A percentile compares a stretch with the other conserved stretches of the same genome.
phyloP scores from a whole-genome alignment of 2,113 vertebrate genomes.

The Callipepla squamata region DNA sequence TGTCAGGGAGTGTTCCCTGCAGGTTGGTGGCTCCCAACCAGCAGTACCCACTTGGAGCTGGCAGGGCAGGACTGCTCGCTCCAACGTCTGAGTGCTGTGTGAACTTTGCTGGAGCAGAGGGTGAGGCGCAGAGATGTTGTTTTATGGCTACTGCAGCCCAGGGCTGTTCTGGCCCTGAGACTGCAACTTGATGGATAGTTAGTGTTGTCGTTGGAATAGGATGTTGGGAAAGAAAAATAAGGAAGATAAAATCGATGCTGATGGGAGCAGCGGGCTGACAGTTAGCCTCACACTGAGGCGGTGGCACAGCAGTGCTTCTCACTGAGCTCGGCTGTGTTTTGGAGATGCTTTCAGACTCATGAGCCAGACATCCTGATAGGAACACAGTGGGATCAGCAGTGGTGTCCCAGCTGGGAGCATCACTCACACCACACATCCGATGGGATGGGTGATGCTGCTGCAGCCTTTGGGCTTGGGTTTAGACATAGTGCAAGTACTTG shows the following conservation, averaged over 20 bases:
- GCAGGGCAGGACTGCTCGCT: neutral
- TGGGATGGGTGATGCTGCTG: accelerated
- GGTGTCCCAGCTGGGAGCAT: neutral
- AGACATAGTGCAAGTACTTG: neutral
- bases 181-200: neutral
- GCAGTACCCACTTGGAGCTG: neutral
- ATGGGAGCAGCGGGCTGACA: accelerated
- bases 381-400: neutral
- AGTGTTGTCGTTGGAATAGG: neutral
- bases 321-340: neutral
- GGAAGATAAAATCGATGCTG: neutral
- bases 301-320: neutral
- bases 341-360: neutral
- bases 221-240: neutral
- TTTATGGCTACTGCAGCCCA: neutral
- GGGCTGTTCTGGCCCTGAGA: neutral
- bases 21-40: neutral
- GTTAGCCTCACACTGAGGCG: neutral
- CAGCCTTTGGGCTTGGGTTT: neutral
- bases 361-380: conserved; percentile 28
- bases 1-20: conserved; percentile 14
- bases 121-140: neutral
- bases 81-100: neutral
- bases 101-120: neutral
- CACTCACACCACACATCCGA: neutral